Evolutionary conservation across 2,113 vertebrate genomes (phyloP).

Genomic region (Tetrao urogallus): DNA sequence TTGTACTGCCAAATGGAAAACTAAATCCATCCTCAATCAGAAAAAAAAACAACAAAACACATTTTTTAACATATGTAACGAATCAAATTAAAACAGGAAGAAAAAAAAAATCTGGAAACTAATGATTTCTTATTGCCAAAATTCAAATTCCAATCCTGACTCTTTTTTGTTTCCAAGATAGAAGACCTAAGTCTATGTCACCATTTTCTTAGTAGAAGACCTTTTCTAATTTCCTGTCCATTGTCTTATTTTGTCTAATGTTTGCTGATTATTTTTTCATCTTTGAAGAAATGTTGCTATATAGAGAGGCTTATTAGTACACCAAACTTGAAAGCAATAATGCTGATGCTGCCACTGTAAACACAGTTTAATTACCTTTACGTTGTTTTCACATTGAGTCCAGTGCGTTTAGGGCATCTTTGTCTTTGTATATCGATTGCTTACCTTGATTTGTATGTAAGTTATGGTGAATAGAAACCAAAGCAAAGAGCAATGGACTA

Average conservation of each 20-base stretch:
- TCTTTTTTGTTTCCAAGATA: neutral
- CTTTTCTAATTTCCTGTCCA: neutral
- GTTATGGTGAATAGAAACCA: neutral
- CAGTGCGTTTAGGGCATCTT: neutral
- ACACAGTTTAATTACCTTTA: neutral
- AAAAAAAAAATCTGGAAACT: neutral
- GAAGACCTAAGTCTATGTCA: neutral
- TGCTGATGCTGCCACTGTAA: neutral
- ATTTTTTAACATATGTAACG: neutral
- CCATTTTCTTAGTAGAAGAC: neutral
- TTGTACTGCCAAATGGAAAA: neutral
- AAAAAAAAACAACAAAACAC: neutral
- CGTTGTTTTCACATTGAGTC: neutral
- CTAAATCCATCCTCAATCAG: neutral
- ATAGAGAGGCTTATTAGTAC: neutral
- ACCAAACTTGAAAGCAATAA: neutral
- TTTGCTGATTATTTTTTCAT: neutral
- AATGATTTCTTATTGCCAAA: neutral
- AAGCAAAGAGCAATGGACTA: neutral
- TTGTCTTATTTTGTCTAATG: neutral
- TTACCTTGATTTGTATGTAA: neutral
- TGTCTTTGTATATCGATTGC: neutral
- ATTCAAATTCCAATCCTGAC: neutral
- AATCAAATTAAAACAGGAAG: neutral
- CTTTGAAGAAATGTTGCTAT: neutral